These are phyloP conservation scores for Aldrovandia affinis DNA, from an alignment of 2,797 vertebrate genomes.

Conservation along the genomic window DNA sequence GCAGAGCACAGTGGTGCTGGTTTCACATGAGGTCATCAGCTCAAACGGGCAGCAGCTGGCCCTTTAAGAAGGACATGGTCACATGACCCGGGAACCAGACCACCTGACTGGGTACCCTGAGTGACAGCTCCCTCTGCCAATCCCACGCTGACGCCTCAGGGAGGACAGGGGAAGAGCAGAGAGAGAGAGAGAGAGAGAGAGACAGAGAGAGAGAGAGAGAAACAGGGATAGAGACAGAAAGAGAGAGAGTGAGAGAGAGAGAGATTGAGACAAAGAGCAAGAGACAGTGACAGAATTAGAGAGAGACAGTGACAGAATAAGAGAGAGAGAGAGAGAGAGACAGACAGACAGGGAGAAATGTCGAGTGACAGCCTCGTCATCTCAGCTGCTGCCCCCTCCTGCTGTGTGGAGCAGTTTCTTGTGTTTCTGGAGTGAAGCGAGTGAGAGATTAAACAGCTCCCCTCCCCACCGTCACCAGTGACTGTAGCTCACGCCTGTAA, in stretches of 20 bases:
- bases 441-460: background rate
- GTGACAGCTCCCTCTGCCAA: conserved; percentile 34
- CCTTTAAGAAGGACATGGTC: conserved; percentile 39
- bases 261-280: background rate
- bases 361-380: background rate
- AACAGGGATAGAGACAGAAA: background rate
- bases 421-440: too few relatives aligned
- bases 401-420: conserved; percentile 2
- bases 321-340: background rate
- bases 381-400: background rate
- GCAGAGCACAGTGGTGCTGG: conserved; percentile 47
- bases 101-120: conserved; percentile 48
- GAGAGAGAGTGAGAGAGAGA: background rate
- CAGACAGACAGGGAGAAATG: background rate
- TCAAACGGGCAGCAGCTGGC: conserved; percentile 45
- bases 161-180: background rate
- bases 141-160: conserved; percentile 5
- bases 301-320: background rate
- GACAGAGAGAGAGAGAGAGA: background rate
- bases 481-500: background rate
- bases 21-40: conserved; percentile 49
- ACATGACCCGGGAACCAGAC: conserved; percentile 18
- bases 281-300: background rate
- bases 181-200: background rate
- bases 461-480: background rate